These are phyloP conservation scores for Ahaetulla prasina DNA, from an alignment of 2,113 vertebrate species.

Conservation along the genomic window DNA sequence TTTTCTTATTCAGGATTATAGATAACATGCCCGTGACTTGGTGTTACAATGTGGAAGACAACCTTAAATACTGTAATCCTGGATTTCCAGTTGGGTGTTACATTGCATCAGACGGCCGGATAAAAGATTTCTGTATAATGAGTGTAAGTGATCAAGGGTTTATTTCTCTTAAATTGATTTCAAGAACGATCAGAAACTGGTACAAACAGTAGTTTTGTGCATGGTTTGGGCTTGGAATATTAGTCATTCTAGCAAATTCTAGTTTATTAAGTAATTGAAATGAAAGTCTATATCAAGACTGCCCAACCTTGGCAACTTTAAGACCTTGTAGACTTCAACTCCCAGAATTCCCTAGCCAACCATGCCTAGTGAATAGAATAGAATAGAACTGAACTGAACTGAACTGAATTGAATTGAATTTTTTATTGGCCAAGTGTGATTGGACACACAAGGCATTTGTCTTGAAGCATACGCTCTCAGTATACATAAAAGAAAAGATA, in stretches of 20 bases:
- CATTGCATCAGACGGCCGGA: constrained; percentile 71
- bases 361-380: not conserved
- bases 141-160: constrained; percentile 75
- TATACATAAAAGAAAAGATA: too few species aligned
- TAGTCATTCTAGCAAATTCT: not conserved
- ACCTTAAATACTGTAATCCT: constrained; percentile 84
- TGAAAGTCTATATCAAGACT: not conserved
- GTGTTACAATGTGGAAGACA: constrained; percentile 84
- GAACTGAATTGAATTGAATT: too few species aligned
- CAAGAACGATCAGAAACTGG: not conserved
- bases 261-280: not conserved
- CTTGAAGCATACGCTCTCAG: too few species aligned
- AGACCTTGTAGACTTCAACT: not conserved
- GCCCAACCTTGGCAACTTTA: not conserved
- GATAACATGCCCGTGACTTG: constrained; percentile 93
- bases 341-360: not conserved
- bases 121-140: constrained; percentile 83
- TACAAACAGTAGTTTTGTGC: not conserved
- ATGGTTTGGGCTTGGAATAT: not conserved
- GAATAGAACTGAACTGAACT: too few species aligned
- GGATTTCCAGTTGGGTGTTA: constrained; percentile 90
- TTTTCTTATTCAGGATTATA: constrained; percentile 76
- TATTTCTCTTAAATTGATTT: not conserved
- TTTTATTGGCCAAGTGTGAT: too few species aligned
- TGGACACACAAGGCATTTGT: too few species aligned